Percentiles rank a stretch among this genome's conserved stretches.
phyloP scores from a whole-genome alignment of 2,888 invertebrate species.

The Thymelicus lineola region DNA sequence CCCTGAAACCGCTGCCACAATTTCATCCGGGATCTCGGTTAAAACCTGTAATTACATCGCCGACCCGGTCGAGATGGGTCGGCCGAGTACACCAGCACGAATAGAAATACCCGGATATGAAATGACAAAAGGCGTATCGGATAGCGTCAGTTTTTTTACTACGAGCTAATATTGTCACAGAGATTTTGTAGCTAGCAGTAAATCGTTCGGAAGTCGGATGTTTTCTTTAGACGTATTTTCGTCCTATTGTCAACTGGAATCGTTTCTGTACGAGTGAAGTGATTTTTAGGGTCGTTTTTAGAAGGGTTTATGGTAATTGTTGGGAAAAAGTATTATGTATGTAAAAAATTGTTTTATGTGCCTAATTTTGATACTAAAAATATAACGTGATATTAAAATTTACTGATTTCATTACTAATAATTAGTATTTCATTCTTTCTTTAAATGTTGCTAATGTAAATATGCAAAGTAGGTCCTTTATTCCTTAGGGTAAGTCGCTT shows the following conservation, averaged over 20 bases:
- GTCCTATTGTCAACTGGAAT: not conserved
- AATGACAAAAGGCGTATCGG: constrained; percentile 70
- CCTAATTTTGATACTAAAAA: too few relatives aligned
- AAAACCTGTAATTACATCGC: constrained; percentile 67
- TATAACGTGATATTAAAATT: not conserved
- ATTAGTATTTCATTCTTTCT: too few relatives aligned
- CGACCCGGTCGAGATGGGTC: constrained; percentile 45
- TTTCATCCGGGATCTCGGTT: constrained; percentile 45
- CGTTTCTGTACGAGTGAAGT: not conserved
- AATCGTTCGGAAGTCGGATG: constrained; percentile 12
- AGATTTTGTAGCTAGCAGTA: constrained; percentile 34
- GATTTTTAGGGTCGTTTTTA: not conserved
- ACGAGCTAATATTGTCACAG: constrained; percentile 40
- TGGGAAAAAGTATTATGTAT: not conserved
- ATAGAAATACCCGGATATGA: constrained; percentile 56
- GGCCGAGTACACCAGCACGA: constrained; percentile 27
- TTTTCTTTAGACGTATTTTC: constrained; percentile 20
- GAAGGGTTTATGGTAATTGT: not conserved
- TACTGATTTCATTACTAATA: too few relatives aligned
- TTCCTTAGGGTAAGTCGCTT: too few relatives aligned
- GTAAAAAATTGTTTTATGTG: too few relatives aligned
- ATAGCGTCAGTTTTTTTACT: constrained; percentile 41
- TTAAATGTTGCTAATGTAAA: too few relatives aligned
- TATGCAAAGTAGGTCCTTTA: too few relatives aligned
- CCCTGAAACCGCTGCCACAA: constrained; percentile 42